A percentile compares a stretch with the other conserved stretches of the same genome.
Conservation (phyloP, 2,888 invertebrate genomes). For the Romanomermis culicivorax region DNA sequence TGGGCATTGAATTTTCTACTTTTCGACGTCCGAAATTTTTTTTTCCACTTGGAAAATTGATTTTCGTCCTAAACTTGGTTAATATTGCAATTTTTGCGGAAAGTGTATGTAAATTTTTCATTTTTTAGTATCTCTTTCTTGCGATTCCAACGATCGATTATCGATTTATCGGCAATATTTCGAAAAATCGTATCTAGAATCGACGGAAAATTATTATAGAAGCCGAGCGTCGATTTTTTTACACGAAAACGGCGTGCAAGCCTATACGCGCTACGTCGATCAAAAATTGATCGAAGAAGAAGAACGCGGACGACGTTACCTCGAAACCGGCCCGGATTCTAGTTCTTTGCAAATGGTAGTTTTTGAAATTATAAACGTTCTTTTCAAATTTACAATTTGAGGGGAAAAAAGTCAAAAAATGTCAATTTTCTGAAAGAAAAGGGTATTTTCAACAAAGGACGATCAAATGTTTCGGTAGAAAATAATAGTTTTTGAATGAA, state of each 20-base stretch:
- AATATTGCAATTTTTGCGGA: not conserved
- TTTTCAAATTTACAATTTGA: constrained; percentile 2
- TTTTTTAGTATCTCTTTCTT: constrained; percentile 66
- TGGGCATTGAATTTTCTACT: not conserved
- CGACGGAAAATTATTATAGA: constrained; percentile 72
- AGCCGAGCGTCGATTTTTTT: constrained; percentile 75
- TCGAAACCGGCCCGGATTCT: constrained; percentile 65
- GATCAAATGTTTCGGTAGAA: too few relatives aligned
- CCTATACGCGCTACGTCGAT: constrained; percentile 92
- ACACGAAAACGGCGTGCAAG: constrained; percentile 69
- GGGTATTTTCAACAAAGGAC: too few relatives aligned
- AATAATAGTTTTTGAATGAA: too few relatives aligned
- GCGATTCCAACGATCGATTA: constrained; percentile 70
- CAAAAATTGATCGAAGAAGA: constrained; percentile 82
- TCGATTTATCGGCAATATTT: constrained; percentile 89
- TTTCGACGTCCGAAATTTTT: too few relatives aligned
- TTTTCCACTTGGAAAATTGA: not conserved
- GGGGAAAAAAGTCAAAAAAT: not conserved
- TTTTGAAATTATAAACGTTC: constrained; percentile 13
- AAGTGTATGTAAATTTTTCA: not conserved
- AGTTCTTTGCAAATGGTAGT: constrained; percentile 38
- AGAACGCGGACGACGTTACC: constrained; percentile 64
- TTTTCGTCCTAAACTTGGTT: not conserved
- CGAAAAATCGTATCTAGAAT: constrained; percentile 77
- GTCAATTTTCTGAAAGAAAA: too few relatives aligned